These are phyloP conservation scores for Zaprionus nigranus DNA, from an alignment of 1,140 invertebrate species.

Conservation along the genomic window DNA sequence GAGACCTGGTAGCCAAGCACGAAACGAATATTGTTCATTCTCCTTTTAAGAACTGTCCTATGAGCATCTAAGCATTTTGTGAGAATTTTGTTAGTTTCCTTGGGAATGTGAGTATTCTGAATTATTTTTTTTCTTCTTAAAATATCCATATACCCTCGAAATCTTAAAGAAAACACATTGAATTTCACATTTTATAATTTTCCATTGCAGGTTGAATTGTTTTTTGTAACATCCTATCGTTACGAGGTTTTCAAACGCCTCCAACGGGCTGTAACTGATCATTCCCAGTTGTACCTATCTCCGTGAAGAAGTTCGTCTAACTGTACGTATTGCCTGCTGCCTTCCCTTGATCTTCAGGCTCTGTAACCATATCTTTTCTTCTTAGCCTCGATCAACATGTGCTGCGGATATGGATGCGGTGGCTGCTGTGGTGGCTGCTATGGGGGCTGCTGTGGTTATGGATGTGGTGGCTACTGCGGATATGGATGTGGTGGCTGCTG, in stretches of 20 bases:
- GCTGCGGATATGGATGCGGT: background rate
- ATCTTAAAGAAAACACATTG: background rate
- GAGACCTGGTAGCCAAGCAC: background rate
- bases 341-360: background rate
- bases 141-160: too few relatives aligned
- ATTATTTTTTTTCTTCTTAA: too few relatives aligned
- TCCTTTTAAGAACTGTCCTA: background rate
- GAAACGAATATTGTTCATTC: background rate
- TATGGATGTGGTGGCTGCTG: background rate
- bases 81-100: conserved; percentile 6
- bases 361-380: background rate
- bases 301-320: conserved; percentile 11
- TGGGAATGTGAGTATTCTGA: conserved; percentile 2
- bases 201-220: conserved; percentile 4
- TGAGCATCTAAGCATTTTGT: background rate
- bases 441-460: background rate
- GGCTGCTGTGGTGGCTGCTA: background rate
- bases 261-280: too few relatives aligned
- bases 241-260: background rate
- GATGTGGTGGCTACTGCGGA: background rate
- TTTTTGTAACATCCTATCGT: conserved; percentile 6
- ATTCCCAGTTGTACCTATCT: conserved; percentile 15
- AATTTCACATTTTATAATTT: background rate
- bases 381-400: conserved; percentile 5
- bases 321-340: background rate